Evolutionary conservation across 2,113 vertebrate species (phyloP).

Genomic region (Leucoraja erinaceus): DNA sequence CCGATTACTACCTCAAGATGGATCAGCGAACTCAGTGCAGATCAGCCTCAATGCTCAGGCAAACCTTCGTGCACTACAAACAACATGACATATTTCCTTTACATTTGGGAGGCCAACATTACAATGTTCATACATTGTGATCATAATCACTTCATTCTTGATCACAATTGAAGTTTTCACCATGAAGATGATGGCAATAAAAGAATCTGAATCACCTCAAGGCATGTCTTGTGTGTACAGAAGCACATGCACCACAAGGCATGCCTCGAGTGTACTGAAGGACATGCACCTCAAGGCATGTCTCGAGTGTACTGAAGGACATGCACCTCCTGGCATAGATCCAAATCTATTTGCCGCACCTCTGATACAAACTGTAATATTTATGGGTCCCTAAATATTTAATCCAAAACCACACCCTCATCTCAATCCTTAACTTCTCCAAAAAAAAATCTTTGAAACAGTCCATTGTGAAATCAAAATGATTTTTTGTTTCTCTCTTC

Average conservation of each 20-base stretch:
- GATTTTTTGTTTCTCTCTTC: not conserved
- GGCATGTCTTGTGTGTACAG: too few species aligned
- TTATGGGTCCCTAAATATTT: not conserved
- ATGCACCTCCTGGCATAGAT: not conserved
- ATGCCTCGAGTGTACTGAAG: too few species aligned
- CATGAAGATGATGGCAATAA: not conserved
- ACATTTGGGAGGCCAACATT: not conserved
- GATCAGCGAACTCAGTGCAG: not conserved
- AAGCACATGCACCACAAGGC: too few species aligned
- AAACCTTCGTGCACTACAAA: not conserved
- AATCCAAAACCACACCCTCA: not conserved
- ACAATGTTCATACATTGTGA: not conserved
- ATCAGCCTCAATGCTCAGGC: not conserved
- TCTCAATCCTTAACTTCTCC: not conserved
- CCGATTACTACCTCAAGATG: not conserved
- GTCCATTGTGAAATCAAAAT: not conserved
- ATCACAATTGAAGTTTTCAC: not conserved
- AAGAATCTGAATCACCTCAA: not conserved
- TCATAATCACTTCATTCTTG: slow-evolving; percentile 18
- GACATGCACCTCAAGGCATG: not conserved
- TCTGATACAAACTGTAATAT: not conserved
- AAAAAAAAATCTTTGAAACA: not conserved
- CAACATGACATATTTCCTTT: not conserved
- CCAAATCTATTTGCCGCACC: slow-evolving; percentile 30
- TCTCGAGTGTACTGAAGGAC: not conserved